Percentiles rank a stretch among this genome's conserved stretches.
These are phyloP conservation scores for Beaufortia kweichowensis DNA, from an alignment of 2,113 vertebrate species.

Conservation along the genomic window DNA sequence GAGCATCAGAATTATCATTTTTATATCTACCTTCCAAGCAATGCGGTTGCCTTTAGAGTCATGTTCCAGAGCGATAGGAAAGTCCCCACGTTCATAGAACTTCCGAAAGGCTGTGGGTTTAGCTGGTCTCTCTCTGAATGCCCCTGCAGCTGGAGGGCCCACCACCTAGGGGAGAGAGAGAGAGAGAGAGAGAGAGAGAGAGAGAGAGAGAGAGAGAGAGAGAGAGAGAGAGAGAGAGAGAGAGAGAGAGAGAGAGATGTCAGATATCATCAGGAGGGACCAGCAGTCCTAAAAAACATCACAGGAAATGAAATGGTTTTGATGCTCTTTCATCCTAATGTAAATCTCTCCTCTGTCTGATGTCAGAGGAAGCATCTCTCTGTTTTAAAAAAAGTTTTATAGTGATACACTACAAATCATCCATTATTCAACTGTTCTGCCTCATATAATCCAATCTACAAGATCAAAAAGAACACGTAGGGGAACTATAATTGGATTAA, in stretches of 20 bases:
- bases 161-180: slow-evolving; percentile 74
- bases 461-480: slow-evolving; percentile 1
- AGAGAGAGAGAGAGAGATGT: neutral
- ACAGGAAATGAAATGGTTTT: slow-evolving; percentile 38
- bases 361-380: slow-evolving; percentile 24
- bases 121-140: slow-evolving; percentile 81
- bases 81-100: slow-evolving; percentile 89
- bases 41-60: slow-evolving; percentile 84
- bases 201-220: slow-evolving; percentile 14
- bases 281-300: slow-evolving; percentile 17
- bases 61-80: slow-evolving; percentile 87
- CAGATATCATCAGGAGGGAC: slow-evolving; percentile 14
- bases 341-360: slow-evolving; percentile 21
- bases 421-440: neutral
- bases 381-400: too few species aligned
- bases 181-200: slow-evolving; percentile 3
- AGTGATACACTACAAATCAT: slow-evolving; percentile 15
- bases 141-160: slow-evolving; percentile 85
- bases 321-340: slow-evolving; percentile 31
- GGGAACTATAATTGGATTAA: neutral
- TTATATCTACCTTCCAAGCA: slow-evolving; percentile 90
- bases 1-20: neutral
- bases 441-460: slow-evolving; percentile 13
- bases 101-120: slow-evolving; percentile 88
- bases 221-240: neutral